phyloP scores from a whole-genome alignment of 2,797 vertebrate genomes.

The Lepus townsendii region DNA sequence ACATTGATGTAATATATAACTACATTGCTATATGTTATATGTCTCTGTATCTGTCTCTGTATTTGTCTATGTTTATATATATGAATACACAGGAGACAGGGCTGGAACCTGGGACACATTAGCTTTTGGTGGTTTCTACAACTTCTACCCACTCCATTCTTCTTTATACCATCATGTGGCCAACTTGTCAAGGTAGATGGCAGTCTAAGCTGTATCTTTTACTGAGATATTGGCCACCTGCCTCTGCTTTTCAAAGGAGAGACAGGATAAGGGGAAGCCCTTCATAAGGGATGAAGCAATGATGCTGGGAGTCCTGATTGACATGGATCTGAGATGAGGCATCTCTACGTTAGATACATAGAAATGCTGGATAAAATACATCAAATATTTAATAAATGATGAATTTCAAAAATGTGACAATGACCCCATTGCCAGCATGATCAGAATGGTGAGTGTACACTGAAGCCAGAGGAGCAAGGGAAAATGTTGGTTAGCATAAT shows the following conservation, averaged over 20 bases:
- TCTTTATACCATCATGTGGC: background rate
- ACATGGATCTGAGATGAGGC: background rate
- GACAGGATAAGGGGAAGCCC: background rate
- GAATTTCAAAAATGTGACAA: background rate
- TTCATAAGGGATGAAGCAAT: background rate
- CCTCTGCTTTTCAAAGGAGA: constrained; percentile 6
- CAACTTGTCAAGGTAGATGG: background rate
- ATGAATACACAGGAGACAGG: background rate
- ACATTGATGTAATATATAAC: background rate
- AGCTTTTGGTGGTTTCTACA: background rate
- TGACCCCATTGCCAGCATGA: background rate
- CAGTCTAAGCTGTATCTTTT: background rate
- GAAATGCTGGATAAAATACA: background rate
- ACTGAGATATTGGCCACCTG: background rate
- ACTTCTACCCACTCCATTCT: background rate
- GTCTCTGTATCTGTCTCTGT: background rate
- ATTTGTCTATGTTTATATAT: background rate
- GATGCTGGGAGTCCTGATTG: background rate
- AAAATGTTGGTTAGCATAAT: background rate
- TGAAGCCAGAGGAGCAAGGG: background rate
- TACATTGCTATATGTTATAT: background rate
- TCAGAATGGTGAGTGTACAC: background rate
- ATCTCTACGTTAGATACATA: background rate
- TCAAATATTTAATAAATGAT: background rate
- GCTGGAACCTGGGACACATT: background rate